A percentile compares a stretch with the other conserved stretches of the same genome.
Evolutionary conservation across 2,113 vertebrate genomes (phyloP).

Genomic region (Okapia johnstoni): DNA sequence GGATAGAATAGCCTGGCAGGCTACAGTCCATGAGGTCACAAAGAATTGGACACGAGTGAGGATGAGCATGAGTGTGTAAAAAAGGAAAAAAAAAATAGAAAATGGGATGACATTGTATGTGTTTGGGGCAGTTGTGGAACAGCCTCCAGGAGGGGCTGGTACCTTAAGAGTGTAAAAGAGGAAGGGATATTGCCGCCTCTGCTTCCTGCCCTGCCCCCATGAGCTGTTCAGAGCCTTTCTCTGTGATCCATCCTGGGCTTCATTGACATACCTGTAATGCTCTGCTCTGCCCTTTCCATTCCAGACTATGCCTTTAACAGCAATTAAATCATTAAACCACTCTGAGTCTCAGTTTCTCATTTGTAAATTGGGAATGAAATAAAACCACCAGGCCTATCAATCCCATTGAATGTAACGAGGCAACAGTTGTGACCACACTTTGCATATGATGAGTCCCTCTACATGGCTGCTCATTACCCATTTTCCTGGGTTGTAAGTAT

Average conservation of each 20-base stretch:
- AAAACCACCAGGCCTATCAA: background rate
- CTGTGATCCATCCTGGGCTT: rapidly evolving
- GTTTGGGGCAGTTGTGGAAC: background rate
- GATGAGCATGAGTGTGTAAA: background rate
- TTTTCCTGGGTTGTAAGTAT: background rate
- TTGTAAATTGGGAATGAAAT: background rate
- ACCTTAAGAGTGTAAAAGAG: rapidly evolving
- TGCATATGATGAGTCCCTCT: background rate
- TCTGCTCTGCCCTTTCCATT: background rate
- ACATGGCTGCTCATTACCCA: background rate
- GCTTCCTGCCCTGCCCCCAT: rapidly evolving
- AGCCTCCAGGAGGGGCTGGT: rapidly evolving
- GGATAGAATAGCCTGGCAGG: background rate
- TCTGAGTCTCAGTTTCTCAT: background rate
- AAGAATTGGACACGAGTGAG: rapidly evolving
- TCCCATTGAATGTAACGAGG: background rate
- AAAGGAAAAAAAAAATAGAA: too few species aligned
- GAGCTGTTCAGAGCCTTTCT: background rate
- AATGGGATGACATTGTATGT: background rate
- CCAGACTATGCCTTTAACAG: background rate
- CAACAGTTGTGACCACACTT: rapidly evolving
- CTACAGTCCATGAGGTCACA: background rate
- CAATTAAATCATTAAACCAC: background rate
- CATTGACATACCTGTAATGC: rapidly evolving
- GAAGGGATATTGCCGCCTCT: rapidly evolving